Evolutionary conservation across 2,113 vertebrate genomes (phyloP), one percentile per base, ranked within the genome.

Genomic region (Procapra przewalskii): DNA sequence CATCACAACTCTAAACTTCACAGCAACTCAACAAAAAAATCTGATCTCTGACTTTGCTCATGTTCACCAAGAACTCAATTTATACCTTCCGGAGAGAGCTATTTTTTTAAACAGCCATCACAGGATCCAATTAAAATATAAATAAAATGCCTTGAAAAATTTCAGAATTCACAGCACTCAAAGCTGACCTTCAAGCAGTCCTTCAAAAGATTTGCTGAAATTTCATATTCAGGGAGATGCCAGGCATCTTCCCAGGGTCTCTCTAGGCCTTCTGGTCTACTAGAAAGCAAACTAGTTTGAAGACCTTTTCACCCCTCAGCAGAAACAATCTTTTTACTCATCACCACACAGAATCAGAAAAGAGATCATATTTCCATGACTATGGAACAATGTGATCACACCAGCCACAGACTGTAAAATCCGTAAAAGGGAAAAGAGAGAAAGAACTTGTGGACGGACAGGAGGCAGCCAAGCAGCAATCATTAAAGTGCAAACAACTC

Each of bases 41-140:
- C 75, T 89, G 16, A 89, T 92, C 84, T 96, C 85, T 90, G 88
- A 82, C 79, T 86, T 83, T 25, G 29, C n/a, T 89, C 54, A 90
- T 19, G 2, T 93, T 93, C 86, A 54, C 52, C 12, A 40, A 93
- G 75, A 97, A 95, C 80, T 95, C 96, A 87, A 89, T 96, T 89
- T 97, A 67, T 91, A 79, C 62, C 79, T 97, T 90, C 91, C 23
- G 1, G 52, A 60, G 55, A 77, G 48, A 97, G 60, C 29, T 40
- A 17, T 52, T 52, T 91, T 57, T 43, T 80, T 94, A 79, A 45
- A 43, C 36, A 88, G 71, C 7, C 25, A 23, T 87, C 62, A 88
- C 19, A 87, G 77, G 25, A 97, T 83, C 43, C 90, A 87, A 97
- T 96, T 96, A 97, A 97, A 97, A 96, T 94, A 96, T 48, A 97